These are phyloP conservation scores for Ditula angustiorana DNA, from an alignment of 2,888 invertebrate species.

Conservation along the genomic window DNA sequence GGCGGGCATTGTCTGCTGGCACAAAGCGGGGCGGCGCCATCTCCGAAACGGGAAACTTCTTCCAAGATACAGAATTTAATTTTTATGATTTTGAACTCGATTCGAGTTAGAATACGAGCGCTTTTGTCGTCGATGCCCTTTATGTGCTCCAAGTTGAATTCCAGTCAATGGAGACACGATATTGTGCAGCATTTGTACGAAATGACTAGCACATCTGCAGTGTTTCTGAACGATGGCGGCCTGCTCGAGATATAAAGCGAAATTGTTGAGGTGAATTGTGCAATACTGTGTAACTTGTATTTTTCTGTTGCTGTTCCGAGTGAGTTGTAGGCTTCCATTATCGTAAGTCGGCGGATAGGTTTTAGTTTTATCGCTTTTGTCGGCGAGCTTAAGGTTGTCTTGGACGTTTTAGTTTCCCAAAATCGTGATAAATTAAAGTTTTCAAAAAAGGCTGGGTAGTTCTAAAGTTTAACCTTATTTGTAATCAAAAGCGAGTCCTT, in stretches of 20 bases:
- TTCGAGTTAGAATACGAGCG: slow-evolving; percentile 57
- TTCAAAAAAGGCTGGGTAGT: slow-evolving; percentile 44
- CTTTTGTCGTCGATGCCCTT: slow-evolving; percentile 71
- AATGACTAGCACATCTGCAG: slow-evolving; percentile 72
- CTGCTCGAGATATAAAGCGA: slow-evolving; percentile 57
- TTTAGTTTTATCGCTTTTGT: slow-evolving; percentile 26
- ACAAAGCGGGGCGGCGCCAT: slow-evolving; percentile 63
- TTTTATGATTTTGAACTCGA: slow-evolving; percentile 71
- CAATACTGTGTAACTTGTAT: slow-evolving; percentile 57
- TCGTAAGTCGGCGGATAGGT: slow-evolving; percentile 27
- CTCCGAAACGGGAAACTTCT: slow-evolving; percentile 60
- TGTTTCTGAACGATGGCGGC: slow-evolving; percentile 53
- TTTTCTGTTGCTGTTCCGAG: slow-evolving; percentile 34
- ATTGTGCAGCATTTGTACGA: slow-evolving; percentile 71
- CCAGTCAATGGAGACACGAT: slow-evolving; percentile 68
- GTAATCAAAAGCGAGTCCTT: slow-evolving; percentile 53
- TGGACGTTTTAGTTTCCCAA: slow-evolving; percentile 2
- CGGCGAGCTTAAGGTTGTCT: slow-evolving; percentile 4
- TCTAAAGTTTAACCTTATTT: slow-evolving; percentile 60
- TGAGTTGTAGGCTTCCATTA: slow-evolving; percentile 36
- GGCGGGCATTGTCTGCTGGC: slow-evolving; percentile 67
- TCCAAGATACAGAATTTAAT: slow-evolving; percentile 74
- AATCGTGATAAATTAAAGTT: not conserved
- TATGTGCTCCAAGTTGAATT: slow-evolving; percentile 68
- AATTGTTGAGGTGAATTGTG: slow-evolving; percentile 65